Conservation (phyloP, 2,888 invertebrate species). For the Archips crataeganus region DNA sequence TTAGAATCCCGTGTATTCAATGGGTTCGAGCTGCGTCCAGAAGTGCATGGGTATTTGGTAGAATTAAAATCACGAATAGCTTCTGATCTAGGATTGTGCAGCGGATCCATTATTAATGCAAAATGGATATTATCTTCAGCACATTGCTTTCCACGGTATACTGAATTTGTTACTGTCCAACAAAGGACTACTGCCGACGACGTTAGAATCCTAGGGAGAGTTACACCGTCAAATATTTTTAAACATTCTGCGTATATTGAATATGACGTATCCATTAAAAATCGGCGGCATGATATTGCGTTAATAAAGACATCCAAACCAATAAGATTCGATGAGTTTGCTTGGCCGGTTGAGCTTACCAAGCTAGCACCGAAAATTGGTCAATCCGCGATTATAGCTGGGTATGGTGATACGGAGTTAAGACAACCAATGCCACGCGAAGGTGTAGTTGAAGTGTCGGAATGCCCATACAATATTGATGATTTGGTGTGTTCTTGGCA, state of each 20-base stretch:
- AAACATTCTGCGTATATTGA: constrained; percentile 23
- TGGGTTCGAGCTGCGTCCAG: constrained; percentile 43
- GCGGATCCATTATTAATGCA: constrained; percentile 52
- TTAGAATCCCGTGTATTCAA: constrained; percentile 44
- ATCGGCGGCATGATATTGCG: constrained; percentile 49
- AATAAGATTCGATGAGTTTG: constrained; percentile 44
- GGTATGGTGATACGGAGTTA: constrained; percentile 47
- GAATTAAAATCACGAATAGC: constrained; percentile 38
- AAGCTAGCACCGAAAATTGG: constrained; percentile 9
- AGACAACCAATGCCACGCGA: constrained; percentile 44
- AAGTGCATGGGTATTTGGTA: constrained; percentile 50
- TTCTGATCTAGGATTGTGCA: constrained; percentile 41
- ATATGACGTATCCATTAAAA: not conserved
- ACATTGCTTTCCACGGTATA: constrained; percentile 48
- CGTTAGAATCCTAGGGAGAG: not conserved
- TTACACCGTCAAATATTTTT: not conserved
- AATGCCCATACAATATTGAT: constrained; percentile 37
- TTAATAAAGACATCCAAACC: constrained; percentile 46
- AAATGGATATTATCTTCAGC: constrained; percentile 52
- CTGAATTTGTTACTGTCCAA: not conserved
- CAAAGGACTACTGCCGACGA: constrained; percentile 1
- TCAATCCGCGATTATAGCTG: constrained; percentile 49
- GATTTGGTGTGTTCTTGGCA: constrained; percentile 49
- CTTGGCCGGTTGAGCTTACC: constrained; percentile 34
- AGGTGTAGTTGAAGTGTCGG: constrained; percentile 45